Percentiles rank a stretch among this genome's conserved stretches.
phyloP scores from a whole-genome alignment of 1,140 invertebrate genomes.

The Caenorhabditis latens region DNA sequence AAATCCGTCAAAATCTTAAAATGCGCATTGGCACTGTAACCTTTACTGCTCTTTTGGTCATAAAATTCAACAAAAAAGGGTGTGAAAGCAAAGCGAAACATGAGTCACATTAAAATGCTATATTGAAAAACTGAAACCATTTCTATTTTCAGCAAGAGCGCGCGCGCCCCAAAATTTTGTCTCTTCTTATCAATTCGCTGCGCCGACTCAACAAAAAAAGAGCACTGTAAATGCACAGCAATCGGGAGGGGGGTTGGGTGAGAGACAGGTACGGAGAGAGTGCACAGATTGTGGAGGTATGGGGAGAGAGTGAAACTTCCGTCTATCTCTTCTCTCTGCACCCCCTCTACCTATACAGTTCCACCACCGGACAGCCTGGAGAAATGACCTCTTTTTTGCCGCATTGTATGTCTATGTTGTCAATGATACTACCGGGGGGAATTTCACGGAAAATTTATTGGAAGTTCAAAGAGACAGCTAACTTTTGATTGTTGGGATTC shows the following conservation, averaged over 20 bases:
- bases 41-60: background rate
- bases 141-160: too few relatives aligned
- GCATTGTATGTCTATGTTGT: background rate
- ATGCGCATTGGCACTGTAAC: background rate
- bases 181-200: background rate
- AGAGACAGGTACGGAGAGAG: background rate
- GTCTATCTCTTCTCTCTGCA: background rate
- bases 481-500: too few relatives aligned
- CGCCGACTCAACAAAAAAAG: background rate
- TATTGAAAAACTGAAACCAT: too few relatives aligned
- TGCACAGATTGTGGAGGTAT: background rate
- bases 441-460: background rate
- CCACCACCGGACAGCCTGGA: background rate
- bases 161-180: too few relatives aligned
- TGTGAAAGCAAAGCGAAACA: too few relatives aligned
- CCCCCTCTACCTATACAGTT: background rate
- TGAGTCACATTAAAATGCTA: too few relatives aligned
- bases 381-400: constrained; percentile 25
- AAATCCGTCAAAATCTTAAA: background rate
- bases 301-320: background rate
- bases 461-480: too few relatives aligned
- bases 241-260: too few relatives aligned
- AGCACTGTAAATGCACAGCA: constrained; percentile 6
- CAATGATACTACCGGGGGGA: background rate
- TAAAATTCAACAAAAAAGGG: background rate